Conservation (phyloP, 2,888 invertebrate species). For the Ptilodon capucinus region DNA sequence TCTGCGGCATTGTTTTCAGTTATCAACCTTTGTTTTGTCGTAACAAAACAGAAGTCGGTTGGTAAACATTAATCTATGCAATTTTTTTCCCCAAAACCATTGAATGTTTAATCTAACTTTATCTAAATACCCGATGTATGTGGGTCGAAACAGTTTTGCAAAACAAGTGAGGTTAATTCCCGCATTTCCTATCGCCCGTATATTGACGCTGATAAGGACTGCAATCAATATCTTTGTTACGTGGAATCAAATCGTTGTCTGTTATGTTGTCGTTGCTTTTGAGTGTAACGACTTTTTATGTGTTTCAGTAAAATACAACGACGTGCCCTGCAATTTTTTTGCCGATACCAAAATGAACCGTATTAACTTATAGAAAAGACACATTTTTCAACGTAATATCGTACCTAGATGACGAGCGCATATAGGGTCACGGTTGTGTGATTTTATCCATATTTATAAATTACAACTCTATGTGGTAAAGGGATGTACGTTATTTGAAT, state of each 20-base stretch:
- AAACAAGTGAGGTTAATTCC: not conserved
- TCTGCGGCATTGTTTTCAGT: too few species aligned
- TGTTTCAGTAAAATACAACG: not conserved
- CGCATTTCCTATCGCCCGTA: not conserved
- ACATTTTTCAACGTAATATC: too few species aligned
- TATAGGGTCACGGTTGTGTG: too few species aligned
- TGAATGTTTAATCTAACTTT: not conserved
- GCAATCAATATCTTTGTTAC: not conserved
- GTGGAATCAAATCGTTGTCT: not conserved
- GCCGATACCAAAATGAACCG: too few species aligned
- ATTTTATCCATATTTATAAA: too few species aligned
- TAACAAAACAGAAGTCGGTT: too few species aligned
- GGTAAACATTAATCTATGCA: not conserved
- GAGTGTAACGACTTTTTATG: not conserved
- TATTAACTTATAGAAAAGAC: too few species aligned
- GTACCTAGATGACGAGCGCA: too few species aligned
- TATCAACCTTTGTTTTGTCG: too few species aligned
- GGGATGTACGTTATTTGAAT: too few species aligned
- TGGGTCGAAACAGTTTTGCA: not conserved
- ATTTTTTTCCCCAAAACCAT: not conserved
- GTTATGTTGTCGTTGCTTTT: not conserved
- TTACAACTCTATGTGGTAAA: too few species aligned
- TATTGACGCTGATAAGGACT: not conserved
- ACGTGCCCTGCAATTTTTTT: too few species aligned
- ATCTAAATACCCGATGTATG: not conserved